Evolutionary conservation across 2,113 vertebrate species (phyloP).

Genomic region (Coturnix japonica): DNA sequence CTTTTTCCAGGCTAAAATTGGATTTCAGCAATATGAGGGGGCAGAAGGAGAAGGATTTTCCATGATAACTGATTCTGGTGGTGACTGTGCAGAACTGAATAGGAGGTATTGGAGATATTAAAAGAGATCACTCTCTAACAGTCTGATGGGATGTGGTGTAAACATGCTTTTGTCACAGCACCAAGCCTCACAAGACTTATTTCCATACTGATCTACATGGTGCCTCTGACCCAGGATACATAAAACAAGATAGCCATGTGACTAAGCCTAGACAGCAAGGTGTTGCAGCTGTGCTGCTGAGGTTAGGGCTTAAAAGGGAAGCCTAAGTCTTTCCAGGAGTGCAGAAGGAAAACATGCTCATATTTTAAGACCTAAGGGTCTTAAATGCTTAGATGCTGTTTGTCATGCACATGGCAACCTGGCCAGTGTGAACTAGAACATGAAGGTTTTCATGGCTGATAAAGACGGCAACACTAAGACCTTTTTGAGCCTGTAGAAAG

Average conservation of each 20-base stretch:
- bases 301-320: not conserved
- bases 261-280: not conserved
- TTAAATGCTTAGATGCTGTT: not conserved
- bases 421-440: not conserved
- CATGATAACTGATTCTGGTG: not conserved
- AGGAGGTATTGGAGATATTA: not conserved
- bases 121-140: not conserved
- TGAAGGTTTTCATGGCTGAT: not conserved
- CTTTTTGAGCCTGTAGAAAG: not conserved
- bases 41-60: slow-evolving; percentile 49
- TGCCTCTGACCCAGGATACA: not conserved
- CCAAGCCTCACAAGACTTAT: not conserved
- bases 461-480: not conserved
- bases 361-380: not conserved
- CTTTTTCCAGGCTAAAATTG: slow-evolving; percentile 32
- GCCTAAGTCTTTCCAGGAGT: not conserved
- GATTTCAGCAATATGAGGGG: slow-evolving; percentile 5
- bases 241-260: not conserved
- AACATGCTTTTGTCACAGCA: not conserved
- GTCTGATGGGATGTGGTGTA: not conserved
- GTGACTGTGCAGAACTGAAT: slow-evolving; percentile 2
- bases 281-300: not conserved
- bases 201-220: not conserved
- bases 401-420: not conserved
- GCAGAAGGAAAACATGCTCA: not conserved